Conservation (phyloP, 1,140 invertebrate species). For the Zaprionus davidi region DNA sequence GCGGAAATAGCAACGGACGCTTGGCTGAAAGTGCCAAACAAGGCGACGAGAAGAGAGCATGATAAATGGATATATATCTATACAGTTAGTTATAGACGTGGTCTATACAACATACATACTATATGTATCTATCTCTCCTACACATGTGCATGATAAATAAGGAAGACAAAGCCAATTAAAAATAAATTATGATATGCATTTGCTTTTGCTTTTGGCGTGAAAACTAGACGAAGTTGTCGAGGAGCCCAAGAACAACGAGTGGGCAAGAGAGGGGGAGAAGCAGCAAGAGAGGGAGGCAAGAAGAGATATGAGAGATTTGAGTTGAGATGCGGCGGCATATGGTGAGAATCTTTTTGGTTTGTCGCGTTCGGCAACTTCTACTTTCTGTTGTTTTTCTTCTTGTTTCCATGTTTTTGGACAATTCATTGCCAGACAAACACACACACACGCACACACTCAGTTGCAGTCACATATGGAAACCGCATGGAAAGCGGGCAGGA, state of each 20-base stretch:
- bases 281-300: background rate
- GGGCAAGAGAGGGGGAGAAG: background rate
- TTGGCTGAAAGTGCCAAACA: conserved; percentile 62
- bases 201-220: conserved; percentile 18
- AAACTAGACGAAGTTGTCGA: background rate
- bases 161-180: conserved; percentile 68
- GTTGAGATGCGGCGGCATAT: conserved; percentile 26
- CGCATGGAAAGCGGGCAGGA: conserved; percentile 23
- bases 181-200: conserved; percentile 76
- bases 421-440: conserved; percentile 5
- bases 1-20: conserved; percentile 63
- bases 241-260: conserved; percentile 6
- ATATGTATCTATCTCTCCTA: background rate
- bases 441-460: background rate
- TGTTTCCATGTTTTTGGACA: background rate
- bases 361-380: background rate
- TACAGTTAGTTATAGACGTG: background rate
- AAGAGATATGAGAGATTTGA: conserved; percentile 42
- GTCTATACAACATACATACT: background rate
- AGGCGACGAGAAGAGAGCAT: conserved; percentile 15
- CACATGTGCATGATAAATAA: conserved; percentile 54
- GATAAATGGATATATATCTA: background rate
- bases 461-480: conserved; percentile 31
- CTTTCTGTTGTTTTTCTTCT: background rate
- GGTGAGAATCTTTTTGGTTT: conserved; percentile 26